Evolutionary conservation across 35 echinoderm and acorn worm species (phyloP).

Genomic region (Apostichopus californicus): DNA sequence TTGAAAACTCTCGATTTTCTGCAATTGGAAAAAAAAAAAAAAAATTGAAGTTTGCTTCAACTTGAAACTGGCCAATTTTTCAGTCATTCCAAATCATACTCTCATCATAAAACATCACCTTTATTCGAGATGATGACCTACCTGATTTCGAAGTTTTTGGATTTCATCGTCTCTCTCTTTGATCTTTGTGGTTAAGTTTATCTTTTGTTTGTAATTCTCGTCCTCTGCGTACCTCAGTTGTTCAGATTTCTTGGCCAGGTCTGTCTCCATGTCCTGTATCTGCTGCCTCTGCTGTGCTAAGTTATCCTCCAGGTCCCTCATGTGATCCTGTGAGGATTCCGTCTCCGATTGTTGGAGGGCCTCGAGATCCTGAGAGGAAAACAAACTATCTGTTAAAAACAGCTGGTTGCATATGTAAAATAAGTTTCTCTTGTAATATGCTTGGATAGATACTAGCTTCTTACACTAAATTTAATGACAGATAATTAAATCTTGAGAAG

Average conservation of each 20-base stretch:
- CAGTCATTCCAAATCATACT: no score
- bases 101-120: no score
- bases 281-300: conserved; percentile 60
- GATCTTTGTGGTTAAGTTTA: conserved; percentile 65
- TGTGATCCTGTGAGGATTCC: conserved; percentile 88
- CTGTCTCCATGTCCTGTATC: conserved; percentile 76
- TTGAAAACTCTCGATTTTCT: no score
- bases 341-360: conserved; percentile 87
- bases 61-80: no score
- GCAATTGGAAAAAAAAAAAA: no score
- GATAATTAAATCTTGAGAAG: no score
- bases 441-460: background rate
- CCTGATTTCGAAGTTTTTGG: conserved; percentile 87
- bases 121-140: background rate
- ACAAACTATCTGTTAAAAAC: background rate
- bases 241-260: conserved; percentile 79
- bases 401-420: background rate
- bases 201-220: conserved; percentile 78
- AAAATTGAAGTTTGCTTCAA: no score
- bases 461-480: no score
- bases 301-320: conserved; percentile 89
- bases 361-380: conserved; percentile 78
- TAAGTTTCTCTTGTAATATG: background rate
- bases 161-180: conserved; percentile 97
- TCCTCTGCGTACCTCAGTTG: conserved; percentile 87